phyloP scores from a whole-genome alignment of 2,888 invertebrate genomes.

The Unio delphinus region DNA sequence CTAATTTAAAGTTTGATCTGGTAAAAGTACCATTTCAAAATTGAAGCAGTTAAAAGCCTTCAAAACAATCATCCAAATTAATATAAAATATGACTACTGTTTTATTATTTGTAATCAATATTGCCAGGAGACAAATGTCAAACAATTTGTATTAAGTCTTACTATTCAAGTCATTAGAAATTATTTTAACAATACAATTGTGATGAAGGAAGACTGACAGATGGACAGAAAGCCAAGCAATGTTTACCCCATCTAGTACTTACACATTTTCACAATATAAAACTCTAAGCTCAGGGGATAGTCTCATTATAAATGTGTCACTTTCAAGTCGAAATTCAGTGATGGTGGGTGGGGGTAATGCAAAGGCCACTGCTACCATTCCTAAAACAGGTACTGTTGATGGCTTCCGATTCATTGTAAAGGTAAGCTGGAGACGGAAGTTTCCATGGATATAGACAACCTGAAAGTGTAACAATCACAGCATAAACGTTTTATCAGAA shows the following conservation, averaged over 20 bases:
- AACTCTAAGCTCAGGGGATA: slow-evolving; percentile 95
- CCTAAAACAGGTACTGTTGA: slow-evolving; percentile 76
- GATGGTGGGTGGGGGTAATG: slow-evolving; percentile 95
- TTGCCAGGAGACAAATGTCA: no score
- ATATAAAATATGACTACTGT: no score
- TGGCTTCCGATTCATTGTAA: slow-evolving; percentile 87
- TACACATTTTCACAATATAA: slow-evolving; percentile 97
- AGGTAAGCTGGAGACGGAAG: slow-evolving; percentile 92
- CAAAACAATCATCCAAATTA: no score
- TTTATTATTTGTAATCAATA: no score
- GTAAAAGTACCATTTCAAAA: no score
- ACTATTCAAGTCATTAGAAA: no score
- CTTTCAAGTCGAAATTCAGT: slow-evolving; percentile 97
- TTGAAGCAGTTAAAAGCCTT: no score
- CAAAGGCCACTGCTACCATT: slow-evolving; percentile 95
- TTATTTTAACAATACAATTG: no score
- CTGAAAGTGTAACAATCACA: slow-evolving; percentile 74
- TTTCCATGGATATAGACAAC: slow-evolving; percentile 93
- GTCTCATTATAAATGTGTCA: slow-evolving; percentile 88
- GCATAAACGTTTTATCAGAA: background rate
- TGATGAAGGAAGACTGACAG: no score
- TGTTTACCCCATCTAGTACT: slow-evolving; percentile 32
- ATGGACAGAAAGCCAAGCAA: no score
- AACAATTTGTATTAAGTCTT: no score
- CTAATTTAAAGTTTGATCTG: no score